Evolutionary conservation across 1,140 invertebrate species (phyloP).

Genomic region (Hyposmocoma kahamanoa): DNA sequence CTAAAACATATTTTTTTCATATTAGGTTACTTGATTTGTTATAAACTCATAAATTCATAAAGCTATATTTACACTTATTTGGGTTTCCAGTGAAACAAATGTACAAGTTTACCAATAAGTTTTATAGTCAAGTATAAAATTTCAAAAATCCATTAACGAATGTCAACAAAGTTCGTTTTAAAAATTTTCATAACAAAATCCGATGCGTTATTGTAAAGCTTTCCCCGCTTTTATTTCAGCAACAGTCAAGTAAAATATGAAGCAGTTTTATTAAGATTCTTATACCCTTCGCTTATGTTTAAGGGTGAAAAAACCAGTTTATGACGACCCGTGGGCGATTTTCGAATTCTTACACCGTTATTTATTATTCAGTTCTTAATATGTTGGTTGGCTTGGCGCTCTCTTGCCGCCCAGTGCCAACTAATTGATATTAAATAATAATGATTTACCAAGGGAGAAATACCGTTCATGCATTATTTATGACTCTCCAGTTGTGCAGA

Average conservation of each 20-base stretch:
- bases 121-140: too few species aligned
- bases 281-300: constrained; percentile 9
- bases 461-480: constrained; percentile 32
- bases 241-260: constrained; percentile 24
- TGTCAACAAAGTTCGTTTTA: not conserved
- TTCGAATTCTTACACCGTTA: too few species aligned
- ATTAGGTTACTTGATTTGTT: too few species aligned
- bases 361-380: constrained; percentile 5
- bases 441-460: constrained; percentile 22
- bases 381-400: constrained; percentile 13
- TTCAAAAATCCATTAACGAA: not conserved
- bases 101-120: too few species aligned
- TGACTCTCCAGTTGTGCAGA: constrained; percentile 15
- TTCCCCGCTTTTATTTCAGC: constrained; percentile 11
- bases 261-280: constrained; percentile 20
- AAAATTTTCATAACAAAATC: not conserved
- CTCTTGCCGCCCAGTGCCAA: constrained; percentile 13
- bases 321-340: constrained; percentile 5
- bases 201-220: not conserved
- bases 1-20: too few species aligned
- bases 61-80: too few species aligned
- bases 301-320: constrained; percentile 15
- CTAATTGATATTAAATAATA: constrained; percentile 48
- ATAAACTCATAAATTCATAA: too few species aligned
- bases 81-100: too few species aligned